Percentiles rank a stretch among this genome's conserved stretches.
Conservation (phyloP, 37 sponge, comb jelly and placozoan species). For the Chondrilla cf. caribensis region DNA sequence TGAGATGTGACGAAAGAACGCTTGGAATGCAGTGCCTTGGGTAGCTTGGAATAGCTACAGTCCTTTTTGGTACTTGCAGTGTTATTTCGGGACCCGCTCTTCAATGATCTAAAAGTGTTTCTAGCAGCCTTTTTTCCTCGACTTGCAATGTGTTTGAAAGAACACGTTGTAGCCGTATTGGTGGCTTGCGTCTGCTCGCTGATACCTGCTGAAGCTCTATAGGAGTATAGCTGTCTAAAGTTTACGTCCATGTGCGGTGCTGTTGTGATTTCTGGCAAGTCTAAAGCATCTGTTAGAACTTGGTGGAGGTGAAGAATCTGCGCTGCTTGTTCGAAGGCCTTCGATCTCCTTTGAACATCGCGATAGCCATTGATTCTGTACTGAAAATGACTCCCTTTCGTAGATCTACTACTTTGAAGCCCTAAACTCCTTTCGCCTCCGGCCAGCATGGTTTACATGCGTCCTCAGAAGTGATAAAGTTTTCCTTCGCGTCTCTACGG, state of each 20-base stretch:
- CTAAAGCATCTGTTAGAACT: neutral
- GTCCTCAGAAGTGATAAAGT: no score
- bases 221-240: neutral
- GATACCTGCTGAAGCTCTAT: no score
- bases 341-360: neutral
- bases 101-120: neutral
- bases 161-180: neutral
- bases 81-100: neutral
- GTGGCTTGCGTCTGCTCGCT: no score
- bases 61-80: neutral
- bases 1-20: neutral
- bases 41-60: neutral
- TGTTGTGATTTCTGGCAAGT: neutral
- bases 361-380: conserved; percentile 1
- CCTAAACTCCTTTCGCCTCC: no score
- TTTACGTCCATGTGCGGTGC: neutral
- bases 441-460: no score
- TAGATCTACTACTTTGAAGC: no score
- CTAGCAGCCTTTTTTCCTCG: neutral
- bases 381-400: no score
- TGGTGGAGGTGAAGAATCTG: neutral
- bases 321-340: neutral
- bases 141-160: neutral
- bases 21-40: neutral
- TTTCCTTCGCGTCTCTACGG: no score